A percentile compares a stretch with the other conserved stretches of the same genome.
Conservation (phyloP, 2,113 vertebrate species). For the Pygoscelis antarcticus region DNA sequence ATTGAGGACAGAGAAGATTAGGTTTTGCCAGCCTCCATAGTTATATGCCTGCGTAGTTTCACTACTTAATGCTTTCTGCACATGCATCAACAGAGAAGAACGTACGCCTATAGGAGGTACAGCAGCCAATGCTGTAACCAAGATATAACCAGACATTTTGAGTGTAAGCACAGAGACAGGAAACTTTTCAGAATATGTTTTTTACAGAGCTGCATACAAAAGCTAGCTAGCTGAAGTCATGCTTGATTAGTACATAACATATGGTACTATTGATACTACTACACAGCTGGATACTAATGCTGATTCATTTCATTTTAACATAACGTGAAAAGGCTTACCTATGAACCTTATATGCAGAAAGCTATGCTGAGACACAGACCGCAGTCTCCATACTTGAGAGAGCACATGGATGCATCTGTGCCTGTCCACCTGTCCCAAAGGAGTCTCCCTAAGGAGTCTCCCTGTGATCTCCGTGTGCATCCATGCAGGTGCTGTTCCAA, state of each 20-base stretch:
- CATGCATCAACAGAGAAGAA: neutral
- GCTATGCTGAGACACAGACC: neutral
- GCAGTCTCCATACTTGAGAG: neutral
- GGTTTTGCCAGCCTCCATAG: neutral
- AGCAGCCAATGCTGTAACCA: neutral
- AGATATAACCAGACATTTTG: neutral
- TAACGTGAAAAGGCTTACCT: neutral
- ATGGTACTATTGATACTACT: neutral
- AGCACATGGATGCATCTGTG: neutral
- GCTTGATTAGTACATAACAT: neutral
- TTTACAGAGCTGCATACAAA: neutral
- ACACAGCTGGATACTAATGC: neutral
- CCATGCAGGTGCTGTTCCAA: neutral
- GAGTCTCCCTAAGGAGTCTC: neutral
- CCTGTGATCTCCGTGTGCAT: neutral
- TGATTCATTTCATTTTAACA: neutral
- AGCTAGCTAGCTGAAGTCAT: neutral
- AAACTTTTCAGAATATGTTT: neutral
- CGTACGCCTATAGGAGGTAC: fast-evolving
- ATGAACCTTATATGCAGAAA: neutral
- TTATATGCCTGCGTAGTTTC: neutral
- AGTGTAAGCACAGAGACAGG: neutral
- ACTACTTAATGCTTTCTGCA: neutral
- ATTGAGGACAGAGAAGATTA: neutral
- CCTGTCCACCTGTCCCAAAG: fast-evolving